Base-by-base conservation (phyloP, 2,797 vertebrate genomes). In the Steatocranus sp. region DNA sequence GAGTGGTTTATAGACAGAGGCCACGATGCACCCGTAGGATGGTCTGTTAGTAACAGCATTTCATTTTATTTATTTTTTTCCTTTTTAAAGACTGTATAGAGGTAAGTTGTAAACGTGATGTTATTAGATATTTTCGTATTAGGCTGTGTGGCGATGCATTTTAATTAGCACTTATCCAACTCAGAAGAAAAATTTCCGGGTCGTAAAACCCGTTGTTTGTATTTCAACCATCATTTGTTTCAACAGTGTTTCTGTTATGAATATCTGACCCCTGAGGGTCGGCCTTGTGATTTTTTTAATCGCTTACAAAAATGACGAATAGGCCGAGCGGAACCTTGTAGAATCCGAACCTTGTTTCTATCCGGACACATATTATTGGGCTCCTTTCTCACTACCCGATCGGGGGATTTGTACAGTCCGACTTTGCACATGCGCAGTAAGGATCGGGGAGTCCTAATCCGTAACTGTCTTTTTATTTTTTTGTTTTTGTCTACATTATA, bases 301-400 rank as follows among this genome's bases (percentile, higher is more conserved):
- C 15, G 17, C 18, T 14, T 73, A 48, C 17, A 73, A 14, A 73
- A 8, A 27, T 4, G 2, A 49, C 5, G 18, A 12, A 73, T 30
- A 32, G 1, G 15, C 15, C 10, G 25, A 23, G 76, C 75, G 92
- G 92, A 93, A 93, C 89, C 3, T 1, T 25, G 1, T 5, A 41
- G 2, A 1, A 5, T 4, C 2, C 1, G 2, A 5, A 14, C 10
- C 1, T 49, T 85, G 89, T 83, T 4, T 80, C 86, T 4, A 4
- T 51, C 53, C 92, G 94, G 86, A 88, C 76, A n/a, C 5, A 74
- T 76, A 88, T 88, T 2, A 48, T 3, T 1, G 68, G 9, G 68
- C 25, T 48, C 79, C 7, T 23, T 5, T 43, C 1, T 48, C n/a
- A n/a, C n/a, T n/a, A n/a, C n/a, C n/a, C n/a, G n/a, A n/a, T n/a